Evolutionary conservation across 2,797 vertebrate genomes (phyloP), one percentile per base, ranked within the genome.

Genomic region (Falco naumanni): DNA sequence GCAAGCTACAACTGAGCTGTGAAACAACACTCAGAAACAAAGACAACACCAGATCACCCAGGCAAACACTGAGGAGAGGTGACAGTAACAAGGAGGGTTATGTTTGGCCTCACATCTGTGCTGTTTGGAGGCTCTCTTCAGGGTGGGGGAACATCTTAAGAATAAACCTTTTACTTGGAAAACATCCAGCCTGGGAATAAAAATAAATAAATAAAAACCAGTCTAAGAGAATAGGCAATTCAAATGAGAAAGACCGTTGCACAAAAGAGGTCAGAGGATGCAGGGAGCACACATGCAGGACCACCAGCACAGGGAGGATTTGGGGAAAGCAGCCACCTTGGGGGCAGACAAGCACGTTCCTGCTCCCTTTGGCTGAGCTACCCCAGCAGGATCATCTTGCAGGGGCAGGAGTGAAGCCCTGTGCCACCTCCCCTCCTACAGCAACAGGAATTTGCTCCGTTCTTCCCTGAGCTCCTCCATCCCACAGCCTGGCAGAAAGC

Each of bases 41-140:
- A 89, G 68, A 79, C 68, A 87, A 19, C 71, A 77, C 72, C 80
- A 16, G 63, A 79, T 91, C 95, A 94, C 51, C 54, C 77, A 87
- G 56, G 95, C 85, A 26, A 93, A 91, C 0, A 2, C 85, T 90
- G 57, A 95, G 76, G 71, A 90, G 72, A 97, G 92, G 95, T 93
- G 95, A 94, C 91, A 94, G 87, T 69, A 93, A 95, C 83, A 94
- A 90, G 82, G 74, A 94, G 43, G 82, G 92, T 94, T 95, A 95
- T 88, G 87, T 94, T 96, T 95, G 91, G 89, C 90, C 28, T 61
- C 92, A 88, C 87, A 95, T 94, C 96, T 94, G 89, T 93, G 95
- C 92, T 93, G 84, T 95, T 85, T 54, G 76, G 22, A 92, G 78
- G 53, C 47, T 89, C 47, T 91, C 50, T 70, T 85, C 20, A 15